Conservation (phyloP, 2,113 vertebrate species). For the Macquaria australasica region DNA sequence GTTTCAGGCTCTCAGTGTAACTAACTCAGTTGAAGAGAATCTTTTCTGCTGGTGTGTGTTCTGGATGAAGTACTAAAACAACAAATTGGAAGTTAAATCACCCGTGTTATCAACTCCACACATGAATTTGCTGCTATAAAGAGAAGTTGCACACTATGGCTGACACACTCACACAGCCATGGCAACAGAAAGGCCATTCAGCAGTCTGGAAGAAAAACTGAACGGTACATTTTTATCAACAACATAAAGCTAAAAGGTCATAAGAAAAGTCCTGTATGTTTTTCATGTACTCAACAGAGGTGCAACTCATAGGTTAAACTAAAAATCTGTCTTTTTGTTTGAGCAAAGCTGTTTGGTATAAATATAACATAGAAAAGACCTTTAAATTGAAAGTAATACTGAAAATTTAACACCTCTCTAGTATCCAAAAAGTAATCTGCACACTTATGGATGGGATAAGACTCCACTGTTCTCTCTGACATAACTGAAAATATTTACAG, state of each 20-base stretch:
- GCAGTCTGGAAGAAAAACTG: neutral
- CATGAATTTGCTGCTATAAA: conserved; percentile 16
- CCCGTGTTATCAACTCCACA: conserved; percentile 14
- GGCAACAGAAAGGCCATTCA: neutral
- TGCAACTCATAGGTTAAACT: neutral
- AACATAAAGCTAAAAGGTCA: neutral
- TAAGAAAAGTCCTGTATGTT: neutral
- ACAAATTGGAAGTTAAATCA: conserved; percentile 36
- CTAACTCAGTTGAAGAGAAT: neutral
- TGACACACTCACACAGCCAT: neutral
- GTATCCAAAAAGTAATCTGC: neutral
- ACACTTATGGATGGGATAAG: neutral
- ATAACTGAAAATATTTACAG: neutral
- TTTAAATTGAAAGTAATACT: neutral
- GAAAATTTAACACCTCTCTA: too few species aligned
- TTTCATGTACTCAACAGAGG: neutral
- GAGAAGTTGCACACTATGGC: neutral
- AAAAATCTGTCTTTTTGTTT: neutral
- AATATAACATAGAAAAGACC: neutral
- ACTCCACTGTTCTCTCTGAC: neutral
- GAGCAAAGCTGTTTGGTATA: neutral
- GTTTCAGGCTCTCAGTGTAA: conserved; percentile 18
- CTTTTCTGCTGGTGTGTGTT: neutral
- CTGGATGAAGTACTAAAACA: conserved; percentile 22
- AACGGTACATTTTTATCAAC: neutral